Base-by-base conservation (phyloP, 2,888 invertebrate genomes). In the Hyles lineata region DNA sequence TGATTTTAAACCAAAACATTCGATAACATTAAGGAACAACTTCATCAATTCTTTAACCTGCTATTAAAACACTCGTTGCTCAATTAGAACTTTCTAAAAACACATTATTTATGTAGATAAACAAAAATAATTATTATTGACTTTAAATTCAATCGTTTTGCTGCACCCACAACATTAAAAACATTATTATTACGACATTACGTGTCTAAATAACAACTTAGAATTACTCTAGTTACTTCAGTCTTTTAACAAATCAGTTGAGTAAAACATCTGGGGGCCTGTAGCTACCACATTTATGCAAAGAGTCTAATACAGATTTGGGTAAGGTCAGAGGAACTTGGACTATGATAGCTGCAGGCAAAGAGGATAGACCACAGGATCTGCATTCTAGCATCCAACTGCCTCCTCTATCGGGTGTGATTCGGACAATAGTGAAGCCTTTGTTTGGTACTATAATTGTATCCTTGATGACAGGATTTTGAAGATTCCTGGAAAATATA, bases 381-480 rank as follows among this genome's bases (percentile, higher is more conserved):
- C 92, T 84, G 77, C 94, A 95, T 79, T 95, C 95, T 62, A 94
- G 79, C 29, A 95, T 76, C 95, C 94, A 95, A 67, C 87, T 87
- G 43, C 96, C 96, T 50, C 95, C 95, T 74, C 95, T 95, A 59
- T 95, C 92, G 4, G 95, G 92, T n/a, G 90, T 86, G 72, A 96
- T 89, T 70, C 96, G 87, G 7, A 96, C 87, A 52, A 96, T 91
- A 0, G 94, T 91, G 77, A 93, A 96, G 1, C 97, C 96, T 76
- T 96, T 96, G 78, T 96, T 96, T 0, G 96, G 96, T 0, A 96
- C 95, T 0, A 92, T 90, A 29, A 96, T 90, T 1, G 96, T 96
- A 81, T 97, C 96, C 80, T 96, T 96, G 17, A 90, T 80, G 0
- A 95, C 95, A 0, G 96, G 95, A 74, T 92, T 92, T 72, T 85